Conservation (phyloP, 2,888 invertebrate genomes). For the Meteorus colon region DNA sequence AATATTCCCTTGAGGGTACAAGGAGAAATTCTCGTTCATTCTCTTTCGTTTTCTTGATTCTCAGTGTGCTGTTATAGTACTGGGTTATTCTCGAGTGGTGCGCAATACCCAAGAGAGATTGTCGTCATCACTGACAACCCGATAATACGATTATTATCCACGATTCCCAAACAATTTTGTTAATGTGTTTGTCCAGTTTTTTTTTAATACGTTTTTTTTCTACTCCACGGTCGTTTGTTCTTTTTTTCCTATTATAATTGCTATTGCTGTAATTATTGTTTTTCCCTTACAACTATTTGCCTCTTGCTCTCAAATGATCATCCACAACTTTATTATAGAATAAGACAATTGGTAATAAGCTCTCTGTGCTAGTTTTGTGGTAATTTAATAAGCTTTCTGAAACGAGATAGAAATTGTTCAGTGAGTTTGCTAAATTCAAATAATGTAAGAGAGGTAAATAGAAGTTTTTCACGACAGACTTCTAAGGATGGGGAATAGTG, state of each 20-base stretch:
- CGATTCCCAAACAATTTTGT: slow-evolving; percentile 14
- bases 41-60: background rate
- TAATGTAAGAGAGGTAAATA: slow-evolving; percentile 2
- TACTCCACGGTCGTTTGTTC: background rate
- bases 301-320: background rate
- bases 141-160: slow-evolving; percentile 18
- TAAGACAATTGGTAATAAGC: background rate
- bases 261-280: background rate
- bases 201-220: background rate
- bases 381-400: slow-evolving; percentile 4
- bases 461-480: background rate
- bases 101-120: slow-evolving; percentile 20
- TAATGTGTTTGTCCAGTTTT: slow-evolving; percentile 22
- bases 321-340: background rate
- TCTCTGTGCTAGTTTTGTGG: background rate
- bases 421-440: slow-evolving; percentile 12
- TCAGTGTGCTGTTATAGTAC: background rate
- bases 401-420: background rate
- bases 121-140: background rate
- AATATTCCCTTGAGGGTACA: background rate
- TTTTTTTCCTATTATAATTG: background rate
- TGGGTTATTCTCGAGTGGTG: background rate
- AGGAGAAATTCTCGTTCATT: background rate
- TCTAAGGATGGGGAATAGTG: slow-evolving; percentile 7
- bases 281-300: background rate